A percentile compares a stretch with the other conserved stretches of the same genome.
phyloP scores from a whole-genome alignment of 2,113 vertebrate species.

The Crotalus helleri region DNA sequence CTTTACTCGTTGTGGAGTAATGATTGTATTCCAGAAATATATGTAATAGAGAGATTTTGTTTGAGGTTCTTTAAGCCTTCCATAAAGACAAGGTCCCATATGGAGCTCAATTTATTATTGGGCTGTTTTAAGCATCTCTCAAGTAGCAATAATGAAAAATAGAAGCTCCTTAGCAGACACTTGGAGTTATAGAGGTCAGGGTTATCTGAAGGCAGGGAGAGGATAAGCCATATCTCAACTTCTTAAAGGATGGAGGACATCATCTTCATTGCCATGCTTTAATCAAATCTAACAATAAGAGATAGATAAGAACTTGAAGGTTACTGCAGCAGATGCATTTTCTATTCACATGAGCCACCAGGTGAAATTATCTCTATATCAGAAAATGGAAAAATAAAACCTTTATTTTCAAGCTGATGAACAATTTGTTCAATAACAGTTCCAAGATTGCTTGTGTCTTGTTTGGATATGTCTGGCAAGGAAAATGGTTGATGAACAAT shows the following conservation, averaged over 20 bases:
- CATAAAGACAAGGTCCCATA: too few relatives aligned
- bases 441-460: background rate
- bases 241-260: background rate
- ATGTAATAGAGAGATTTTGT: background rate
- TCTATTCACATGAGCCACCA: background rate
- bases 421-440: background rate
- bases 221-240: background rate
- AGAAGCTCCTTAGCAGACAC: background rate
- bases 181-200: background rate
- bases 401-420: background rate
- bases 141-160: background rate
- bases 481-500: background rate
- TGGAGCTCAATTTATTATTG: background rate
- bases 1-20: background rate
- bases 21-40: background rate
- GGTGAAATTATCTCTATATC: background rate
- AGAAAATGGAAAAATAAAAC: background rate
- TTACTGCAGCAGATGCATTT: background rate
- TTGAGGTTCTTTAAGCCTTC: background rate
- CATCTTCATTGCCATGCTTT: background rate
- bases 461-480: background rate
- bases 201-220: background rate
- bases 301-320: background rate
- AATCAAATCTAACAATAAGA: background rate
- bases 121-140: background rate